Evolutionary conservation across 2,888 invertebrate species (phyloP).

Genomic region (Rhagonycha lutea): DNA sequence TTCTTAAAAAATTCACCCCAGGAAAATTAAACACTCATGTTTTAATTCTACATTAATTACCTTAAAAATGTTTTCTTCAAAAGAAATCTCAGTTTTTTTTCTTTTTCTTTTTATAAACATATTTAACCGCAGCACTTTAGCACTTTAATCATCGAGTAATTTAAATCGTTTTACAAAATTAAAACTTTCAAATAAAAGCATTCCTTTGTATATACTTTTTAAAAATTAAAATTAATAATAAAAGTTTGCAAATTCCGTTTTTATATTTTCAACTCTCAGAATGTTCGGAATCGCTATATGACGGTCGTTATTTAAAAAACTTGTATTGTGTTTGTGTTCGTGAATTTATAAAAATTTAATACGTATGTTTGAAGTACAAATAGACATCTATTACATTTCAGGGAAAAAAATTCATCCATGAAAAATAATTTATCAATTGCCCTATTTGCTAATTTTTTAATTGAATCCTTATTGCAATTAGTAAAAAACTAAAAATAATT

Average conservation of each 20-base stretch:
- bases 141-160: neutral
- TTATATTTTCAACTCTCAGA: neutral
- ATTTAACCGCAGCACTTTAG: neutral
- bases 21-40: neutral
- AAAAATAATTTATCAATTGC: too few relatives aligned
- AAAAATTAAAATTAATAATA: neutral
- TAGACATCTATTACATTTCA: too few relatives aligned
- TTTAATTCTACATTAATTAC: neutral
- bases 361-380: too few relatives aligned
- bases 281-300: neutral
- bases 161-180: neutral
- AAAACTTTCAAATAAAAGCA: neutral
- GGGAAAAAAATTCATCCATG: too few relatives aligned
- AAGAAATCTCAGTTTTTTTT: neutral
- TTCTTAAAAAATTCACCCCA: neutral
- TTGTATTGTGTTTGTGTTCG: neutral
- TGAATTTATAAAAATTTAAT: neutral
- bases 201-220: neutral
- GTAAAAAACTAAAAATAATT: neutral
- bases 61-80: too few relatives aligned
- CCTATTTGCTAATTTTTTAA: neutral
- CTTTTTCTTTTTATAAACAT: neutral
- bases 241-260: neutral
- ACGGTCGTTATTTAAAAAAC: neutral
- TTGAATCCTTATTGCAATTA: neutral